These are phyloP conservation scores for Zaprionus bogoriensis DNA, from an alignment of 2,888 invertebrate genomes.

Conservation along the genomic window DNA sequence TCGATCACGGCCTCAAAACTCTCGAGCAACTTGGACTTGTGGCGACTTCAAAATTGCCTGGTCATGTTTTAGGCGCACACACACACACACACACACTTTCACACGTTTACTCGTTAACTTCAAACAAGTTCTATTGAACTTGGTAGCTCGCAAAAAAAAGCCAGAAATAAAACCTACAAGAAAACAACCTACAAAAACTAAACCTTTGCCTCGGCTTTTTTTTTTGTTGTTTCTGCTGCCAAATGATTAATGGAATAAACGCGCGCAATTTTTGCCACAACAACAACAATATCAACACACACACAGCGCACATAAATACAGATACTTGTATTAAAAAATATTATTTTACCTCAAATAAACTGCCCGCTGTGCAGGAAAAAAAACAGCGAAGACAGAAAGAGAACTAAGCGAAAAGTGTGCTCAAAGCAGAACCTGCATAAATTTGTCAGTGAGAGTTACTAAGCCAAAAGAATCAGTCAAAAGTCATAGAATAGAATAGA, in stretches of 20 bases:
- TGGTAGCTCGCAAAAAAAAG: conserved; percentile 43
- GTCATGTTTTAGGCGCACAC: conserved; percentile 54
- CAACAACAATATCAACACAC: conserved; percentile 9
- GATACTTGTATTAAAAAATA: conserved; percentile 51
- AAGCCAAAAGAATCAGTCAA: neutral
- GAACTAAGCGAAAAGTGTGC: conserved; percentile 6
- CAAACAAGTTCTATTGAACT: conserved; percentile 75
- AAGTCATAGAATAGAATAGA: neutral
- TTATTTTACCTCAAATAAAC: conserved; percentile 45
- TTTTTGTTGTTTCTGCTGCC: conserved; percentile 31
- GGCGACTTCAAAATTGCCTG: conserved; percentile 43
- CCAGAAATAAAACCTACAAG: conserved; percentile 15
- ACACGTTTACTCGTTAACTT: conserved; percentile 36
- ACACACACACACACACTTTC: conserved; percentile 3
- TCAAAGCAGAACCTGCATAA: conserved; percentile 14
- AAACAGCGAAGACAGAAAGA: conserved; percentile 2
- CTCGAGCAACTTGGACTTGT: conserved; percentile 14
- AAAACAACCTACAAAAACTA: conserved; percentile 26
- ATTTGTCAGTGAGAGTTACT: conserved; percentile 7
- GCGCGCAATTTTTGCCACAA: conserved; percentile 49
- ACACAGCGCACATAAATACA: conserved; percentile 14
- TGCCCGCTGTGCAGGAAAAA: conserved; percentile 58
- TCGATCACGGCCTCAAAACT: conserved; percentile 47
- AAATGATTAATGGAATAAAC: conserved; percentile 73
- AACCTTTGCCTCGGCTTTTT: conserved; percentile 37